Base-by-base conservation (phyloP, 2,888 invertebrate genomes). In the Sinohyriopsis cumingii region DNA sequence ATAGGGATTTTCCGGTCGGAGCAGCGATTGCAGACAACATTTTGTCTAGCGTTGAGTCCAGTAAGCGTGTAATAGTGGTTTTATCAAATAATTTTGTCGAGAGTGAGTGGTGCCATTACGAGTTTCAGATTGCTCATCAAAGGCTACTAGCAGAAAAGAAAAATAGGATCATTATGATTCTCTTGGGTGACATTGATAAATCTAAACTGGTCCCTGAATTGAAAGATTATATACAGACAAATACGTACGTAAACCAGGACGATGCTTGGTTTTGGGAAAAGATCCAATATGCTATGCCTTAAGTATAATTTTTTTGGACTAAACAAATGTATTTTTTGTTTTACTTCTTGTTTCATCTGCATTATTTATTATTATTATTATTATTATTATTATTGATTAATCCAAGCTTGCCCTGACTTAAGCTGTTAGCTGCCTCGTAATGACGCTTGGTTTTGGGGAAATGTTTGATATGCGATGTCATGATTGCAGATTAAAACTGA, bases 81-180 rank as follows among this genome's bases (percentile, higher is more conserved):
- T 92, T 97, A 66, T 95, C 96, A 76, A 95, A 95, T 89, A 95
- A 95, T 90, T 96, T 96, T 89, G 93, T 96, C 84, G 94, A 95
- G 90, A 96, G 95, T 69, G 96, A 96, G 90, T 97, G 96, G 96
- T 94, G 94, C 87, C 93, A 95, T 69, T 95, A 95, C 89, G 96
- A 96, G 87, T 95, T 96, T 89, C 95, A 95, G 91, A 94, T 95
- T 64, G 95, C 95, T 62, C 95, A 96, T 89, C 95, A 95, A 88
- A 95, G 95, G 90, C 81, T 76, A 55, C 91, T 96, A 70, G 92
- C 95, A 82, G 95, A 95, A 89, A 92, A 94, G 70, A 91, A 94
- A 84, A 93, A 94, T 88, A 92, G 94, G 87, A 92, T 96, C 79
- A 95, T 97, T 81, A 94, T 96, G 75, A 93, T 96, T 80, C 91